phyloP scores from a whole-genome alignment of 35 echinoderm and acorn worm genomes.

The Amphiura filiformis region DNA sequence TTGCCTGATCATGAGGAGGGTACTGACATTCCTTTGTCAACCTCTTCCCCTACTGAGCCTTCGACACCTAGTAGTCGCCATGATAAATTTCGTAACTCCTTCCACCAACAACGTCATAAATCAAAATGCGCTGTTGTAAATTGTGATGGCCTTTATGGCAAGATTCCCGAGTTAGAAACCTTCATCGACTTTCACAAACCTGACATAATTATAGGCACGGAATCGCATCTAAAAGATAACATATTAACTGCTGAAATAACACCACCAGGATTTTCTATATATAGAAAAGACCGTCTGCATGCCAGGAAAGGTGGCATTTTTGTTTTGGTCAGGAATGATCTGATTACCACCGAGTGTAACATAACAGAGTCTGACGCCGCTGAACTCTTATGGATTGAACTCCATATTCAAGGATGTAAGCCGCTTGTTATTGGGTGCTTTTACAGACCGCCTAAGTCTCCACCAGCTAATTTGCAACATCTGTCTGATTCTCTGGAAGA shows the following conservation, averaged over 20 bases:
- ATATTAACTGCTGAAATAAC: slow-evolving; percentile 35
- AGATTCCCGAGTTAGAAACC: slow-evolving; percentile 35
- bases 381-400: not conserved
- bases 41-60: too few species aligned
- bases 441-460: slow-evolving; percentile 1
- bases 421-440: not conserved
- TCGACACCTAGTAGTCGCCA: too few species aligned
- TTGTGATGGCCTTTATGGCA: slow-evolving; percentile 47
- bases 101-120: too few species aligned
- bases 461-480: not conserved
- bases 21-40: too few species aligned
- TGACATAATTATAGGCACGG: not conserved
- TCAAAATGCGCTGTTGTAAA: too few species aligned
- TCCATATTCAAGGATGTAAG: slow-evolving; percentile 24
- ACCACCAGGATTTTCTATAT: slow-evolving; percentile 1
- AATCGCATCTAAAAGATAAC: slow-evolving; percentile 19
- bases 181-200: slow-evolving; percentile 36
- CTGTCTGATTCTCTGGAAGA: not conserved
- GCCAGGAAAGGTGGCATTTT: slow-evolving; percentile 19
- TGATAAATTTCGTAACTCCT: too few species aligned
- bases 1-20: not conserved
- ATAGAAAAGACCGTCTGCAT: not conserved
- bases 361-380: not conserved
- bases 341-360: slow-evolving; percentile 9
- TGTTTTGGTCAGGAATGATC: slow-evolving; percentile 24